These are phyloP conservation scores for Patagioenas fasciata DNA, from an alignment of 2,113 vertebrate species.

Conservation along the genomic window DNA sequence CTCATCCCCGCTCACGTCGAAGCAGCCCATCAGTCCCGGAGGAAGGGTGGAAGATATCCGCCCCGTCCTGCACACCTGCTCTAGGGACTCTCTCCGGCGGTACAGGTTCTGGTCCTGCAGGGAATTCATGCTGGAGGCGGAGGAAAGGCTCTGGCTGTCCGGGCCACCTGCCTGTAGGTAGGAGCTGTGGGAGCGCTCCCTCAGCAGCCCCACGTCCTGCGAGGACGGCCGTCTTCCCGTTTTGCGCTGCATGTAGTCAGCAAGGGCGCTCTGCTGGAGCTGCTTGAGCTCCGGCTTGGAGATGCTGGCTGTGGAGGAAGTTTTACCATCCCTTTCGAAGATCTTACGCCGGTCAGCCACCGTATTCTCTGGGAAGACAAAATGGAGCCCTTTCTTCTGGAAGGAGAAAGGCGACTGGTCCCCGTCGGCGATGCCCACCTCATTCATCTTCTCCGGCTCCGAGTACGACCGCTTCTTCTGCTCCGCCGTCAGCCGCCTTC, in stretches of 20 bases:
- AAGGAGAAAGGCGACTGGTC: conserved; percentile 58
- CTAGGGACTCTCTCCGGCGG: conserved; percentile 49
- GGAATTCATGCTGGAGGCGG: conserved; percentile 85
- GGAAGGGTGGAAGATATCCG: conserved; percentile 67
- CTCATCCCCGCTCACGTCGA: conserved; percentile 63
- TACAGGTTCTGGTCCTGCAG: conserved; percentile 80
- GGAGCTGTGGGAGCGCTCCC: conserved; percentile 77
- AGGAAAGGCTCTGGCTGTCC: conserved; percentile 78
- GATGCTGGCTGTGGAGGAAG: conserved; percentile 68
- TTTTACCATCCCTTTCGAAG: conserved; percentile 82
- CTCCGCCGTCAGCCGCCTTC: conserved; percentile 84
- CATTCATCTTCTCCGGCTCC: conserved; percentile 93
- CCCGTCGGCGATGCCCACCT: conserved; percentile 83
- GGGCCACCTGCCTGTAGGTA: conserved; percentile 67
- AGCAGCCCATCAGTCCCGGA: conserved; percentile 31
- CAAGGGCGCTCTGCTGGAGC: conserved; percentile 89
- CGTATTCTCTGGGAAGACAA: conserved; percentile 77
- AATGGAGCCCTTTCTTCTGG: conserved; percentile 64
- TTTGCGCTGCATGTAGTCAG: conserved; percentile 90
- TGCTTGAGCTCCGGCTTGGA: conserved; percentile 86
- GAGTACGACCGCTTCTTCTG: conserved; percentile 96
- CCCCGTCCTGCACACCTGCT: conserved; percentile 32
- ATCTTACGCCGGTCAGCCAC: conserved; percentile 88
- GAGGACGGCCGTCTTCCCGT: conserved; percentile 71
- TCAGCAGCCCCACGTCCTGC: conserved; percentile 40